phyloP scores from a whole-genome alignment of 2,888 invertebrate genomes.

The Coelogynopora nodosa region DNA sequence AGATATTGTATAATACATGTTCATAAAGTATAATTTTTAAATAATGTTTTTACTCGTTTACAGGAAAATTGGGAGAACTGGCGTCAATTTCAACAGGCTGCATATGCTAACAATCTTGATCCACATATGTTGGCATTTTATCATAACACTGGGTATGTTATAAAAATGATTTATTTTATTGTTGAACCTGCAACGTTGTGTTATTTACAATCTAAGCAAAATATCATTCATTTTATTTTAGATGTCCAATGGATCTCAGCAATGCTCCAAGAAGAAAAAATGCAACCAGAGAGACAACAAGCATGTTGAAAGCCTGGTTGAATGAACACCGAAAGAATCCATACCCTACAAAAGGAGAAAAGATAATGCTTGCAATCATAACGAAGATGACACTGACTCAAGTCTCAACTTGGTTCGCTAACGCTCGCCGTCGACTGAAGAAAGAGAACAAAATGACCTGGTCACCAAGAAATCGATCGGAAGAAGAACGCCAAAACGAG shows the following conservation, averaged over 20 bases:
- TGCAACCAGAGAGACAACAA: constrained; percentile 92
- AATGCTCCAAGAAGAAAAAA: constrained; percentile 74
- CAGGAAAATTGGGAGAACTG: constrained; percentile 43
- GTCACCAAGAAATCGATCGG: constrained; percentile 76
- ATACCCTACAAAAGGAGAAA: constrained; percentile 90
- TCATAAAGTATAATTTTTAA: no score
- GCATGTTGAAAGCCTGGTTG: constrained; percentile 92
- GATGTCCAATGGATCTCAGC: constrained; percentile 37
- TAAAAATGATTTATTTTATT: background rate
- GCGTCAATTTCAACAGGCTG: constrained; percentile 45
- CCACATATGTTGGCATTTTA: constrained; percentile 45
- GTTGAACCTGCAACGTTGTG: background rate
- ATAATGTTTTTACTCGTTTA: background rate
- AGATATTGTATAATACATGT: no score
- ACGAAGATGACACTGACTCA: constrained; percentile 86
- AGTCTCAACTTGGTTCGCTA: constrained; percentile 94
- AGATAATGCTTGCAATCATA: constrained; percentile 88
- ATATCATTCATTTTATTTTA: background rate
- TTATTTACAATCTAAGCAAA: background rate
- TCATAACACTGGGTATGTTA: constrained; percentile 46
- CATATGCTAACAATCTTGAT: constrained; percentile 43
- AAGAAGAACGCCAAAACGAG: constrained; percentile 33
- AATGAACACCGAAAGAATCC: constrained; percentile 94
- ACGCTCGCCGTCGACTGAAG: constrained; percentile 83
- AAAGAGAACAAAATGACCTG: constrained; percentile 97